Evolutionary conservation across 2,113 vertebrate species (phyloP).

Genomic region (Ochotona princeps): DNA sequence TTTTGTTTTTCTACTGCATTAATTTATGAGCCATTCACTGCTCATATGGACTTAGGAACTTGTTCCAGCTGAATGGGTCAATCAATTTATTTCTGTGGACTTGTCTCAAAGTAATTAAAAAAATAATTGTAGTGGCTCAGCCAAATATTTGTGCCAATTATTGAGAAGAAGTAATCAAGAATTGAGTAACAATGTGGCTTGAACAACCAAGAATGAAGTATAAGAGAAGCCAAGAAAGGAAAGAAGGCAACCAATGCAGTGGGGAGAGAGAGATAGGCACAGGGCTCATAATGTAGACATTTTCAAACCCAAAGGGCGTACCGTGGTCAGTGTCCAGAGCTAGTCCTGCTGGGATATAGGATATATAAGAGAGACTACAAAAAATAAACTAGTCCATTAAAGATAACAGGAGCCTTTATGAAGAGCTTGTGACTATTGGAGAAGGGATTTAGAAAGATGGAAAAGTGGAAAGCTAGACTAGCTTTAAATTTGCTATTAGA

Average conservation of each 20-base stretch:
- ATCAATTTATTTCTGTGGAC: constrained; percentile 18
- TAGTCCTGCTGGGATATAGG: neutral
- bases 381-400: neutral
- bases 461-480: neutral
- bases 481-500: neutral
- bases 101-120: neutral
- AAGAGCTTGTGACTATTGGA: neutral
- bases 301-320: neutral
- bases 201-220: neutral
- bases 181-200: neutral
- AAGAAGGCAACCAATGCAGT: no score
- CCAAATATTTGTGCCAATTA: constrained; percentile 36
- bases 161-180: neutral
- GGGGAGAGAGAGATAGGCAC: fast-evolving
- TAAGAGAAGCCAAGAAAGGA: neutral
- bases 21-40: neutral
- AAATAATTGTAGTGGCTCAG: neutral
- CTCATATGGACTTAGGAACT: neutral
- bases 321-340: neutral
- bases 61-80: neutral
- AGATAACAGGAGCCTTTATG: neutral
- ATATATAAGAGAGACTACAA: neutral
- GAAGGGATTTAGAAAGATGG: neutral
- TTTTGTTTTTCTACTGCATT: constrained; percentile 60
- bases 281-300: neutral